Conservation (phyloP, 2,888 invertebrate species). For the Mantis religiosa region DNA sequence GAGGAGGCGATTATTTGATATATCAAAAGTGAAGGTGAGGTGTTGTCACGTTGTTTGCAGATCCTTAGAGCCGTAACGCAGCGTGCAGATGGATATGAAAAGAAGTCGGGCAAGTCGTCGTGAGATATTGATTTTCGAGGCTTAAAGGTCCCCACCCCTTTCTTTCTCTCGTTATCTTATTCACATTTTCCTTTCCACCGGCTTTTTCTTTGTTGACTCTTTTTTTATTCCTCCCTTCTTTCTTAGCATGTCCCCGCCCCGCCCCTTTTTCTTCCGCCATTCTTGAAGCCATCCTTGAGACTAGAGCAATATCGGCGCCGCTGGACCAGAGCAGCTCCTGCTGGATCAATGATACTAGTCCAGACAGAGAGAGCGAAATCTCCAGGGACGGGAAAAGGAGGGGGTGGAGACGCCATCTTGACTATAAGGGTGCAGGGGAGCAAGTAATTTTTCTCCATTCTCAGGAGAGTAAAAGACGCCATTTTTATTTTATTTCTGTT, state of each 20-base stretch:
- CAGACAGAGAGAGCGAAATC: neutral
- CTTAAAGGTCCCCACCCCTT: neutral
- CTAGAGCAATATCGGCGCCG: neutral
- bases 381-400: neutral
- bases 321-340: neutral
- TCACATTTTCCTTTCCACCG: neutral
- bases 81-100: neutral
- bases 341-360: slow-evolving; percentile 25
- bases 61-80: neutral
- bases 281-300: slow-evolving; percentile 5
- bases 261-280: slow-evolving; percentile 29
- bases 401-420: slow-evolving; percentile 20
- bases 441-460: neutral
- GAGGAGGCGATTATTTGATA: neutral
- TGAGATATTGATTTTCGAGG: slow-evolving; percentile 7
- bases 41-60: neutral
- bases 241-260: slow-evolving; percentile 24
- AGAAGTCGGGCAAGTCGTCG: neutral
- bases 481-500: neutral
- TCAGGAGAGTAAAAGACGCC: neutral
- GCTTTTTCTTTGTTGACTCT: neutral
- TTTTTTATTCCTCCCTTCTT: neutral
- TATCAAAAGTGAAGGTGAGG: neutral
- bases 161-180: neutral
- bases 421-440: neutral